Conservation (phyloP, 2,888 invertebrate species). For the Stegana nigrithorax region DNA sequence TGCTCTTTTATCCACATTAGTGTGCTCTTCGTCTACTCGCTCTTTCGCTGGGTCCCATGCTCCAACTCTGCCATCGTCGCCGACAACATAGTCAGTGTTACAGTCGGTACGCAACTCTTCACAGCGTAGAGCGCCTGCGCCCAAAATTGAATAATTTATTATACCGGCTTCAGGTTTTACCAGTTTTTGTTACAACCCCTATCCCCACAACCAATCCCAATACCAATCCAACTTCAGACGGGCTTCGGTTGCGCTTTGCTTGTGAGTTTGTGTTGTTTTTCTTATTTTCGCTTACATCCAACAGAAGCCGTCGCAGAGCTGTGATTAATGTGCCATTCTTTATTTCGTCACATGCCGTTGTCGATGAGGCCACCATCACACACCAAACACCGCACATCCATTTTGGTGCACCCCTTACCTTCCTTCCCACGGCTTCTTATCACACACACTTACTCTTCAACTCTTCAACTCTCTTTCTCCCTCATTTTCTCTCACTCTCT, state of each 20-base stretch:
- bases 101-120: background rate
- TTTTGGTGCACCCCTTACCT: too few relatives aligned
- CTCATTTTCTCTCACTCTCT: too few relatives aligned
- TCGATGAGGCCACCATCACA: background rate
- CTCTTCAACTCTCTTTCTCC: too few relatives aligned
- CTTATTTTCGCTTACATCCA: too few relatives aligned
- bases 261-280: background rate
- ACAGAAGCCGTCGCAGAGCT: too few relatives aligned
- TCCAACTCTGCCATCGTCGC: background rate
- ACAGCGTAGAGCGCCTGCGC: background rate
- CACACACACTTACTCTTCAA: too few relatives aligned
- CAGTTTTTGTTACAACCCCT: too few relatives aligned
- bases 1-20: background rate
- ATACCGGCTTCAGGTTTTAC: conserved; percentile 13
- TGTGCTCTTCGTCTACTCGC: background rate
- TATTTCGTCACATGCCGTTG: background rate
- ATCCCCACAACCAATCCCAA: too few relatives aligned
- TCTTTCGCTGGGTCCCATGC: background rate
- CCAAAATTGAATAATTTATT: conserved; percentile 14
- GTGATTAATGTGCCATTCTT: conserved; percentile 5
- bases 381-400: too few relatives aligned
- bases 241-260: background rate
- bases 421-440: too few relatives aligned
- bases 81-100: background rate
- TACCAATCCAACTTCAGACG: too few relatives aligned